phyloP scores from a whole-genome alignment of 2,797 vertebrate genomes.

The Catharus ustulatus region DNA sequence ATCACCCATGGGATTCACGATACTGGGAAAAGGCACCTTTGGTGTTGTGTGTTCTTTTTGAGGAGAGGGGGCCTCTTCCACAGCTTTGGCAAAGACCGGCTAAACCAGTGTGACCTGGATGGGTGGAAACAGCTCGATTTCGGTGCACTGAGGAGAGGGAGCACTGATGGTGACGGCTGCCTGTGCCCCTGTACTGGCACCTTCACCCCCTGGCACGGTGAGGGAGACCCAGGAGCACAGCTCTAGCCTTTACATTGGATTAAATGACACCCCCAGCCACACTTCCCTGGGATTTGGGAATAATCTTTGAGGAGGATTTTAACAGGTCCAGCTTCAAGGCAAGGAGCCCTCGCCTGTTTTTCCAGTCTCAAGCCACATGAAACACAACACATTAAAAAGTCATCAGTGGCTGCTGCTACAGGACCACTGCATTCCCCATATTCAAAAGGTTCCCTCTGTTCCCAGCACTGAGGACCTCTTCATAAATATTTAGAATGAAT shows the following conservation, averaged over 20 bases:
- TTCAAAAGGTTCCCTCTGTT: slow-evolving; percentile 28
- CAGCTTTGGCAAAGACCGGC: neutral
- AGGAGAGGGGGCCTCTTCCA: neutral
- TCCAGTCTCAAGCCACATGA: neutral
- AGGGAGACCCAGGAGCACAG: neutral
- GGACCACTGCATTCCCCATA: neutral
- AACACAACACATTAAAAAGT: neutral
- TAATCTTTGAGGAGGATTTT: neutral
- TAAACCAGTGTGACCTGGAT: neutral
- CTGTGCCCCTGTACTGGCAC: neutral
- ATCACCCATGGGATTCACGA: fast-evolving
- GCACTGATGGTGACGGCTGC: neutral
- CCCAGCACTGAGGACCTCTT: neutral
- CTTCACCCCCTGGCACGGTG: fast-evolving
- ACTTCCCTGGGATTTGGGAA: neutral
- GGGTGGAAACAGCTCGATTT: neutral
- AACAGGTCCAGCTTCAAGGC: neutral
- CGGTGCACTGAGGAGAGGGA: neutral
- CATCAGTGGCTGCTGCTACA: neutral
- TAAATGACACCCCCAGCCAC: neutral
- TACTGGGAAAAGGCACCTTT: neutral
- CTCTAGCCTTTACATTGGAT: neutral
- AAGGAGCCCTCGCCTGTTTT: neutral
- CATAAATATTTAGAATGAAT: slow-evolving; percentile 55
- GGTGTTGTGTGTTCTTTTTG: fast-evolving